Conservation (phyloP, 2,888 invertebrate genomes). For the Romanomermis culicivorax region DNA sequence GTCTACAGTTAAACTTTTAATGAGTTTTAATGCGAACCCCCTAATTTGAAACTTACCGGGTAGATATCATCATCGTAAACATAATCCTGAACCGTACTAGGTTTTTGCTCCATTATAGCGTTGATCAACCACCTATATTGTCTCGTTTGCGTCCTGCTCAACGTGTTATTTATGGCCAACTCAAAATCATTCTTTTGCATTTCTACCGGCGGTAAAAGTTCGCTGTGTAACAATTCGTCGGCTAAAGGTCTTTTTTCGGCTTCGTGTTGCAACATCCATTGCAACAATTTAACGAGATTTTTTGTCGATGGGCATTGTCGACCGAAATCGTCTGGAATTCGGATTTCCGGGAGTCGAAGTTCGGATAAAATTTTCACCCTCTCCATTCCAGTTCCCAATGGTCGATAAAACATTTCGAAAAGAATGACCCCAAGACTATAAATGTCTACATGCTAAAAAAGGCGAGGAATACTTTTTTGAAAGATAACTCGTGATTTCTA, state of each 20-base stretch:
- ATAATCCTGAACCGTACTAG: constrained; percentile 48
- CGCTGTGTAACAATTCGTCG: constrained; percentile 55
- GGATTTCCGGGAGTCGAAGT: constrained; percentile 46
- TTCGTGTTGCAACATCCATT: constrained; percentile 64
- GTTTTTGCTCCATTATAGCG: constrained; percentile 35
- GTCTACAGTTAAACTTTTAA: too few species aligned
- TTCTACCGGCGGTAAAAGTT: constrained; percentile 58
- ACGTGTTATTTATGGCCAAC: constrained; percentile 55
- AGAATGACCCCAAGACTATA: constrained; percentile 45
- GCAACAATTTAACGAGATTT: constrained; percentile 24
- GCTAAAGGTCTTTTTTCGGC: constrained; percentile 60
- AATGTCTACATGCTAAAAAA: constrained; percentile 45
- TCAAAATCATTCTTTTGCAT: constrained; percentile 65
- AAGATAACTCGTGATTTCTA: too few species aligned
- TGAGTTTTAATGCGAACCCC: too few species aligned
- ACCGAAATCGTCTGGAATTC: constrained; percentile 45
- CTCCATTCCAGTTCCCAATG: constrained; percentile 69
- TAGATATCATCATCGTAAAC: constrained; percentile 49
- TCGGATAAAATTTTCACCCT: constrained; percentile 52
- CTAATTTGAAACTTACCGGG: constrained; percentile 25
- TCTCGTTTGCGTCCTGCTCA: constrained; percentile 57
- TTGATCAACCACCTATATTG: constrained; percentile 41
- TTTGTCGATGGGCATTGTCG: not conserved
- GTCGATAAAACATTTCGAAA: constrained; percentile 61
- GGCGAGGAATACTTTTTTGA: too few species aligned